Percentiles rank a stretch among this genome's conserved stretches.
Conservation (phyloP, 2,888 invertebrate genomes). For the Caradrina clavipalpis region DNA sequence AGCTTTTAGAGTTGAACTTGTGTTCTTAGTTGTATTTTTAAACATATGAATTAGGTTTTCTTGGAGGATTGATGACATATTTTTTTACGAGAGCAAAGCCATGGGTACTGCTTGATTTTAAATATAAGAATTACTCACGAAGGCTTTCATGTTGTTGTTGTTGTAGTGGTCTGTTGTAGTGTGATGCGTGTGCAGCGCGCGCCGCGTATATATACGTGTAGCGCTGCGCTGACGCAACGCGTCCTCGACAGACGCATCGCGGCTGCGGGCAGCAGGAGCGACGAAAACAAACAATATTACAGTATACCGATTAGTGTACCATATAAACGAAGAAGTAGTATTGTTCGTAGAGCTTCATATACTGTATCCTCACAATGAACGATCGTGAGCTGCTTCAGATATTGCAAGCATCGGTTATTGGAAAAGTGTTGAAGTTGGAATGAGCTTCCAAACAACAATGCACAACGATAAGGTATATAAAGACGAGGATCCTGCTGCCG, state of each 20-base stretch:
- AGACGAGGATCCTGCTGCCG: background rate
- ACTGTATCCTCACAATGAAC: no score
- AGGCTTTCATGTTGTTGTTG: slow-evolving; percentile 57
- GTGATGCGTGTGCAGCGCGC: slow-evolving; percentile 24
- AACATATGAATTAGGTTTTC: background rate
- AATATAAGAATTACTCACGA: slow-evolving; percentile 46
- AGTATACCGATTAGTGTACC: background rate
- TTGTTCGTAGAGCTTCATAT: background rate
- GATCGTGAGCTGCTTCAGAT: no score
- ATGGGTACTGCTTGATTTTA: no score
- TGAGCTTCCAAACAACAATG: background rate
- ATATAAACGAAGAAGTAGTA: background rate
- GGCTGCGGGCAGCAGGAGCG: slow-evolving; percentile 2
- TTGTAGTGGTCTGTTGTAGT: slow-evolving; percentile 22
- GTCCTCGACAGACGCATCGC: slow-evolving; percentile 25
- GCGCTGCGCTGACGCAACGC: slow-evolving; percentile 29
- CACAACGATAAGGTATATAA: no score
- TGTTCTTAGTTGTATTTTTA: background rate
- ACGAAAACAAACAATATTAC: background rate
- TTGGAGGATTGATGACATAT: no score
- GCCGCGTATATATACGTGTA: slow-evolving; percentile 32
- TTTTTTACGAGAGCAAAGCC: no score
- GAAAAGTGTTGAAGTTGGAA: background rate
- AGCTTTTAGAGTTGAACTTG: background rate
- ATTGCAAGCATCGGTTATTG: no score